These are phyloP conservation scores for Hymenochirus boettgeri DNA, from an alignment of 2,113 vertebrate species.

Conservation along the genomic window DNA sequence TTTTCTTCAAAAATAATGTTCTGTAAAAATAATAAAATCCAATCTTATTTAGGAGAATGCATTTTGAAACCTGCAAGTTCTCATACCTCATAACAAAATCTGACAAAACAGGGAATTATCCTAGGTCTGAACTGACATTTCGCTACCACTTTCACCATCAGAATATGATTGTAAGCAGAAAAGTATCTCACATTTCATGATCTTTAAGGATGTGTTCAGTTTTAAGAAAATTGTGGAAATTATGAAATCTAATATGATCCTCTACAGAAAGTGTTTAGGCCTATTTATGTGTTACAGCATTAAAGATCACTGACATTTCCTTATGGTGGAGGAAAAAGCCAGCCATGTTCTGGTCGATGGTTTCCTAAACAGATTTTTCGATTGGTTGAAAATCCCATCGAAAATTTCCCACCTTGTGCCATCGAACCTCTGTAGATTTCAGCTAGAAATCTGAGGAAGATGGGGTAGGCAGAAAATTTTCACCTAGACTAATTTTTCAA, in stretches of 20 bases:
- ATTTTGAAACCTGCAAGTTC: slow-evolving; percentile 23
- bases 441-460: no score
- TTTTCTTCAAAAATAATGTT: slow-evolving; percentile 7
- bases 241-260: slow-evolving; percentile 19
- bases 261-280: neutral
- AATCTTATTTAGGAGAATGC: slow-evolving; percentile 11
- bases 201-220: slow-evolving; percentile 25
- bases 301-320: no score
- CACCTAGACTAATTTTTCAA: no score
- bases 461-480: no score
- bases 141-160: slow-evolving; percentile 11
- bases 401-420: no score
- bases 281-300: no score
- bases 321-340: no score
- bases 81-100: slow-evolving; percentile 5
- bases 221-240: slow-evolving; percentile 33
- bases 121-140: neutral
- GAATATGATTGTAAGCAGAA: slow-evolving; percentile 33
- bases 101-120: slow-evolving; percentile 5
- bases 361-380: no score
- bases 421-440: no score
- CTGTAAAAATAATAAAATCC: slow-evolving; percentile 19
- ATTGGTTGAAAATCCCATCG: no score
- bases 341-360: no score
- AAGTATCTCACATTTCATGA: slow-evolving; percentile 22